These are phyloP conservation scores for Paralichthys olivaceus DNA, from an alignment of 2,113 vertebrate genomes.

Conservation along the genomic window DNA sequence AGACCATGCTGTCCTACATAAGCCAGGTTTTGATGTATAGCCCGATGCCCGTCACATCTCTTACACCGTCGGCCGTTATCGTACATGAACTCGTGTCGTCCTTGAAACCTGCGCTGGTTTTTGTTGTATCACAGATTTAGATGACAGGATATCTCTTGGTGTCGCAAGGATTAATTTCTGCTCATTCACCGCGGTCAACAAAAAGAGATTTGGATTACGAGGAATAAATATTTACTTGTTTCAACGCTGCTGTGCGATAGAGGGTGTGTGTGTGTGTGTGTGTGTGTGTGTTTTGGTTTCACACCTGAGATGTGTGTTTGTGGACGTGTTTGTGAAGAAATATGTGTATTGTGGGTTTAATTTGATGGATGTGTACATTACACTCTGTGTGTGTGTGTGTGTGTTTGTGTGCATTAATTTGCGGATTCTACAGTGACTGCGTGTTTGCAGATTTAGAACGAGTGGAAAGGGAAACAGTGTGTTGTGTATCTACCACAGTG, in stretches of 20 bases:
- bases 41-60: slow-evolving; percentile 2
- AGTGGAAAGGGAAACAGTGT: slow-evolving; percentile 19
- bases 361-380: neutral
- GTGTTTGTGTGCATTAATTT: neutral
- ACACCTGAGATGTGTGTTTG: too few relatives aligned
- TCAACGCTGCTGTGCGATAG: neutral
- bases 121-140: slow-evolving; percentile 6
- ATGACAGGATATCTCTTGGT: neutral
- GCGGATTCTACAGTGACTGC: neutral
- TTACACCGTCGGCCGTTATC: slow-evolving; percentile 13
- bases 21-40: slow-evolving; percentile 26
- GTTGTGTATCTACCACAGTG: neutral
- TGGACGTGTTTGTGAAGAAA: too few relatives aligned
- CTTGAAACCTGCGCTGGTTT: slow-evolving; percentile 21
- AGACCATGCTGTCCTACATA: slow-evolving; percentile 35
- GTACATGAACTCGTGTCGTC: slow-evolving; percentile 8
- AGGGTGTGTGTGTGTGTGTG: neutral
- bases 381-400: neutral
- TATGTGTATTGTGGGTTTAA: neutral
- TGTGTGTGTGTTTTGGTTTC: neutral
- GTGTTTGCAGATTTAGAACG: slow-evolving; percentile 22
- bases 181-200: neutral
- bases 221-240: neutral
- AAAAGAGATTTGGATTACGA: neutral
- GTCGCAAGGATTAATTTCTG: neutral